A percentile compares a stretch with the other conserved stretches of the same genome.
Conservation (phyloP, 2,888 invertebrate genomes). For the Deilephila elpenor region DNA sequence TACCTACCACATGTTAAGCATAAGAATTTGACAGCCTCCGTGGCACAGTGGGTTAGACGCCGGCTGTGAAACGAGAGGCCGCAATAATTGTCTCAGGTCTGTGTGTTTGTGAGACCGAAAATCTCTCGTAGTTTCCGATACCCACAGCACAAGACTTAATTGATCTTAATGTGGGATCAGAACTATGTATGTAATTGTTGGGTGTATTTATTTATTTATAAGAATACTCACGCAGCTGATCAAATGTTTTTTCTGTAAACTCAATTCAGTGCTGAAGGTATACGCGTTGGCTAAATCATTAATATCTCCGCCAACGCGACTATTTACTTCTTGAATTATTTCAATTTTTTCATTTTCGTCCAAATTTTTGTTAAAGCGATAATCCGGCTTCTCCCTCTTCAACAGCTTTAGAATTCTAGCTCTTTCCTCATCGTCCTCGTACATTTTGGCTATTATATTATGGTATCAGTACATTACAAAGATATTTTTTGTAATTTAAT, state of each 20-base stretch:
- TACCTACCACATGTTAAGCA: no score
- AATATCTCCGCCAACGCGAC: conserved; percentile 71
- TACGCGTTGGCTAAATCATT: conserved; percentile 61
- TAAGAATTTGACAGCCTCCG: no score
- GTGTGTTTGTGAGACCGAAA: no score
- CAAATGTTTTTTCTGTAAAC: conserved; percentile 56
- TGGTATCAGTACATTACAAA: neutral
- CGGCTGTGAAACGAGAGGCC: no score
- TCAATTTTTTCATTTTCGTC: conserved; percentile 70
- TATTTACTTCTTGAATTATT: conserved; percentile 77
- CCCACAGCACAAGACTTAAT: no score
- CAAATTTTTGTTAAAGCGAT: conserved; percentile 32
- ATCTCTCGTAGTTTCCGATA: no score
- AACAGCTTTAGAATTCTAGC: neutral
- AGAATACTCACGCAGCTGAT: conserved; percentile 66
- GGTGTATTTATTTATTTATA: no score
- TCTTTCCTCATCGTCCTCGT: neutral
- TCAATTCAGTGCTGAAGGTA: conserved; percentile 63
- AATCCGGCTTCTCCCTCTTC: neutral
- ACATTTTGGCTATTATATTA: neutral
- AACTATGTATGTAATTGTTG: no score
- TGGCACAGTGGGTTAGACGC: no score
- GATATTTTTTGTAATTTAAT: no score
- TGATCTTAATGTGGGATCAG: no score
- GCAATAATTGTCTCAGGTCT: no score